A percentile compares a stretch with the other conserved stretches of the same genome.
Conservation (phyloP, 37 sponge, comb jelly and placozoan species). For the Chondrilla cf. caribensis region DNA sequence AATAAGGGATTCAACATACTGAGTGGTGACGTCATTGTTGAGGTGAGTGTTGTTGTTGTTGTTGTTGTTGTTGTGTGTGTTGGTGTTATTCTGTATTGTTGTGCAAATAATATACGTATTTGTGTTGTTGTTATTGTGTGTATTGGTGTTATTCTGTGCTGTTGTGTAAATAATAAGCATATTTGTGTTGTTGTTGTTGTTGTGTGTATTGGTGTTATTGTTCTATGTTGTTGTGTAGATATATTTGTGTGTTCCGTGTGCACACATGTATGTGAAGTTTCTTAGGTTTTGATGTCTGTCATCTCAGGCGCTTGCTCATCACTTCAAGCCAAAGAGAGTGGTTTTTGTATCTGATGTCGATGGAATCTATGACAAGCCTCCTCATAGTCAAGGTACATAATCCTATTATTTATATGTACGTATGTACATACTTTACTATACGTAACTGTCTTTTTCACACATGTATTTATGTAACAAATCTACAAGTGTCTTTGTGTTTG, state of each 20-base stretch:
- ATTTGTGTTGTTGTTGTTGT: background rate
- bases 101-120: background rate
- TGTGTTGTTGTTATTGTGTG: background rate
- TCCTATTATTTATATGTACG: background rate
- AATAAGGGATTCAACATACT: slow-evolving; percentile 4
- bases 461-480: too few relatives aligned
- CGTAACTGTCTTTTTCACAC: too few relatives aligned
- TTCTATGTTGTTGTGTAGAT: too few relatives aligned
- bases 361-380: background rate
- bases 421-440: background rate
- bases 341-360: slow-evolving; percentile 16
- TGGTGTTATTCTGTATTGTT: too few relatives aligned
- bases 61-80: background rate
- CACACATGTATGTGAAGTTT: too few relatives aligned
- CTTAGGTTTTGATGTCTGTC: too few relatives aligned
- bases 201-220: too few relatives aligned
- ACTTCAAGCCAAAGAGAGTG: slow-evolving; percentile 16
- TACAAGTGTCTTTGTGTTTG: too few relatives aligned
- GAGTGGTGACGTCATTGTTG: slow-evolving; percentile 23
- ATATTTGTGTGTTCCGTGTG: too few relatives aligned
- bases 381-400: slow-evolving; percentile 2
- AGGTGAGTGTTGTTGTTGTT: background rate
- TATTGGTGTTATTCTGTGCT: too few relatives aligned
- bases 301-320: background rate
- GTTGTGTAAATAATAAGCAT: too few relatives aligned